A percentile compares a stretch with the other conserved stretches of the same genome.
phyloP scores from a whole-genome alignment of 2,888 invertebrate species.

The Ophion ventricosus region DNA sequence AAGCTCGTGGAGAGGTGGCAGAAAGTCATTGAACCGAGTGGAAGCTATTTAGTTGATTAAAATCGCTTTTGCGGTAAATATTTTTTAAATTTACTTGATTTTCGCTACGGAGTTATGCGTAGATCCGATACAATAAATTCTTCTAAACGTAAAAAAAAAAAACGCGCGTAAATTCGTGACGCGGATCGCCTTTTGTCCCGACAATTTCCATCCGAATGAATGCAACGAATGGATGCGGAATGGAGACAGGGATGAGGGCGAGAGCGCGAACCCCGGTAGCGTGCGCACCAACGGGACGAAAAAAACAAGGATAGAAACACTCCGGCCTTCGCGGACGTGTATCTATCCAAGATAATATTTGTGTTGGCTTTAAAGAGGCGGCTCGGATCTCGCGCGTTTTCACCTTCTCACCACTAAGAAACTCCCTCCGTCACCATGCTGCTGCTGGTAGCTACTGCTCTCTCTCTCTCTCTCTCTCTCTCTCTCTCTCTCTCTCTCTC shows the following conservation, averaged over 20 bases:
- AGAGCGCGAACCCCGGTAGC: not conserved
- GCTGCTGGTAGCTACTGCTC: not conserved
- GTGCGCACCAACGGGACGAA: slow-evolving; percentile 3
- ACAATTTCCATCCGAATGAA: not conserved
- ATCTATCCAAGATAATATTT: slow-evolving; percentile 77
- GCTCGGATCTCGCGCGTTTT: slow-evolving; percentile 66
- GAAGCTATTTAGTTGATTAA: no score
- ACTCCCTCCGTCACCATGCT: slow-evolving; percentile 22
- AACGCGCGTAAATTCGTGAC: not conserved
- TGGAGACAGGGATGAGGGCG: not conserved
- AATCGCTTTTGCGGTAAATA: no score
- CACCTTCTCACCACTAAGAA: slow-evolving; percentile 58
- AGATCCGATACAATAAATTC: not conserved
- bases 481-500: not conserved
- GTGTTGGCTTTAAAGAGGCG: slow-evolving; percentile 76
- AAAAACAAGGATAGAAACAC: slow-evolving; percentile 66
- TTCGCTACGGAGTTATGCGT: no score
- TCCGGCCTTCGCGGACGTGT: slow-evolving; percentile 69
- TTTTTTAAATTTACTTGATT: no score
- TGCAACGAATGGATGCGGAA: not conserved
- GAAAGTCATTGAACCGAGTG: no score
- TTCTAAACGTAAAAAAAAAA: not conserved
- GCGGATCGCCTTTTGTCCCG: not conserved
- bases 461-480: not conserved
- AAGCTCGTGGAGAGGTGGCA: no score